Evolutionary conservation across 2,888 invertebrate genomes (phyloP).

Genomic region (Myopa testacea): DNA sequence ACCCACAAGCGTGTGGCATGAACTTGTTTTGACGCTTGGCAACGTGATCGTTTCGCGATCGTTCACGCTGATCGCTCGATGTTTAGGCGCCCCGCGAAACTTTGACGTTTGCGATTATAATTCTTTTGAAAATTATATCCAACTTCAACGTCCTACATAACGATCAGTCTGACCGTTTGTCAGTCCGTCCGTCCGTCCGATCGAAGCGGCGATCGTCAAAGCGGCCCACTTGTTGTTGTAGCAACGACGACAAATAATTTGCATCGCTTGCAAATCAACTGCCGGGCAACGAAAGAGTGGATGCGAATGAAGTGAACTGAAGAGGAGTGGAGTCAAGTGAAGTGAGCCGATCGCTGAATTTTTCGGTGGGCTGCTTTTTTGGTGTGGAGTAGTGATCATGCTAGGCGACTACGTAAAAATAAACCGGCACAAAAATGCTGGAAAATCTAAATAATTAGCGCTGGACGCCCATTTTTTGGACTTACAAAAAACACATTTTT

Average conservation of each 20-base stretch:
- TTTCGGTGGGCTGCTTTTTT: conserved; percentile 11
- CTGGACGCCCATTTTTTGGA: conserved; percentile 16
- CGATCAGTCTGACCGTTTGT: background rate
- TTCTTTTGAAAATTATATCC: background rate
- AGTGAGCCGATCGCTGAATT: background rate
- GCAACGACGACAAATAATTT: conserved; percentile 13
- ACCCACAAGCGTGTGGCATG: conserved; percentile 7
- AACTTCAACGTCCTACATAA: conserved; percentile 10
- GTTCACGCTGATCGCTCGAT: conserved; percentile 17
- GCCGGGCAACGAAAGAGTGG: background rate
- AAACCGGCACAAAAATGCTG: background rate
- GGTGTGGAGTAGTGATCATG: background rate
- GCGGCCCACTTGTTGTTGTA: conserved; percentile 23
- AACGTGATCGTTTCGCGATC: conserved; percentile 19
- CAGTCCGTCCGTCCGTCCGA: background rate
- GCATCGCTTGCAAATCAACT: conserved; percentile 4
- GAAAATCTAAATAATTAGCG: conserved; percentile 16
- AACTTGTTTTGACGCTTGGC: conserved; percentile 34
- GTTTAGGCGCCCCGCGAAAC: conserved; percentile 42
- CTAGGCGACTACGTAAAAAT: background rate
- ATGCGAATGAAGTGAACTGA: background rate
- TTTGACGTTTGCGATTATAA: conserved; percentile 44
- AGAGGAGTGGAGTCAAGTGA: background rate
- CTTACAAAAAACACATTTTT: background rate
- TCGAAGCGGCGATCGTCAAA: background rate